These are phyloP conservation scores for Leistus spinibarbis DNA, from an alignment of 2,888 invertebrate species.

Conservation along the genomic window DNA sequence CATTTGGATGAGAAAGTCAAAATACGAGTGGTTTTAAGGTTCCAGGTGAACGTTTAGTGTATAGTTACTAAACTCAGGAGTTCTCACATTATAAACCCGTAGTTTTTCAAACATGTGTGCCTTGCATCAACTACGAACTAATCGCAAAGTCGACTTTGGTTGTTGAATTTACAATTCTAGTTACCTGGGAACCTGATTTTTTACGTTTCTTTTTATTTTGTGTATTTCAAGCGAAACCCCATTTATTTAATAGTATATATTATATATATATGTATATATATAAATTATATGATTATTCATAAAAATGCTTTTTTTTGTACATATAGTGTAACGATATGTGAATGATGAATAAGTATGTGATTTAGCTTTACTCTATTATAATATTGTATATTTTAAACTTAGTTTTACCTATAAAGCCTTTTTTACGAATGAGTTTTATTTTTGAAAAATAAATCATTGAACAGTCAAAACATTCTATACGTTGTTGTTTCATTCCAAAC, in stretches of 20 bases:
- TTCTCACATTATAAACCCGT: slow-evolving; percentile 11
- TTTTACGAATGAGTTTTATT: slow-evolving; percentile 40
- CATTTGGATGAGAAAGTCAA: no score
- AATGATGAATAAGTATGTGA: slow-evolving; percentile 34
- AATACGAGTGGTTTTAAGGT: no score
- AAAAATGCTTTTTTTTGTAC: slow-evolving; percentile 24
- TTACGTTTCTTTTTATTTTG: slow-evolving; percentile 18
- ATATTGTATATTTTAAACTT: slow-evolving; percentile 26
- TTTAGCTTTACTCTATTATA: slow-evolving; percentile 39
- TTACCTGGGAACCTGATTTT: slow-evolving; percentile 37
- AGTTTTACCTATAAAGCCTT: slow-evolving; percentile 38
- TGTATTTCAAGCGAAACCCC: slow-evolving; percentile 16
- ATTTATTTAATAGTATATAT: background rate
- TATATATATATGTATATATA: slow-evolving; percentile 2
- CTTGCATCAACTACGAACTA: background rate
- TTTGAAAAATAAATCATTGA: slow-evolving; percentile 32
- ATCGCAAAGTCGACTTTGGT: background rate
- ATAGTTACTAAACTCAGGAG: slow-evolving; percentile 21
- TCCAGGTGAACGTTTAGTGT: no score
- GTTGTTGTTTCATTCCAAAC: background rate
- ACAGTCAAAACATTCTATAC: background rate
- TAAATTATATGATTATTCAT: slow-evolving; percentile 29
- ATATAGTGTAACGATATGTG: slow-evolving; percentile 23
- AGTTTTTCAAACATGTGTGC: background rate
- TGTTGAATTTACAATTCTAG: slow-evolving; percentile 4